Evolutionary conservation across 2,888 invertebrate genomes (phyloP).

Genomic region (Spisula solida): DNA sequence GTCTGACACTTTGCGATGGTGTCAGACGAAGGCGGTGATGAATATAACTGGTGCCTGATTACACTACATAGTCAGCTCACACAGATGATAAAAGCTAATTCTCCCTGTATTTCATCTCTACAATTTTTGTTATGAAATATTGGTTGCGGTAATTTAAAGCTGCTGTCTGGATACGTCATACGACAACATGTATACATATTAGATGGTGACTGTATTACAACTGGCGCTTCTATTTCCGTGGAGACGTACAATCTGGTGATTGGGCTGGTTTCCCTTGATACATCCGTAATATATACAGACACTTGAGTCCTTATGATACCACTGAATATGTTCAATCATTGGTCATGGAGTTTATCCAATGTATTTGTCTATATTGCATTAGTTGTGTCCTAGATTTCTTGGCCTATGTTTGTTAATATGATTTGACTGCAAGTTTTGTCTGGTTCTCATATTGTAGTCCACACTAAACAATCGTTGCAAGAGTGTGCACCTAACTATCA

Average conservation of each 20-base stretch:
- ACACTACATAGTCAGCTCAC: not conserved
- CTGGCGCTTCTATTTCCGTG: not conserved
- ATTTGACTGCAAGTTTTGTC: not conserved
- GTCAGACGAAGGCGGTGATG: not conserved
- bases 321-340: not conserved
- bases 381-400: not conserved
- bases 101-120: not conserved
- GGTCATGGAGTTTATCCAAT: not conserved
- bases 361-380: not conserved
- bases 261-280: not conserved
- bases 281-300: not conserved
- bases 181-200: not conserved
- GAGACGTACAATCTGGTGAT: not conserved
- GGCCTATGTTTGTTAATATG: not conserved
- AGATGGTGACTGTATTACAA: not conserved
- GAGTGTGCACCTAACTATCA: no score
- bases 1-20: not conserved
- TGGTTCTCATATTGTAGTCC: not conserved
- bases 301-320: not conserved
- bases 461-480: not conserved
- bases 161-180: not conserved
- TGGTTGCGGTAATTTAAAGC: not conserved
- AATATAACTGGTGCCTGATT: not conserved
- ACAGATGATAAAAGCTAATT: constrained; percentile 3
- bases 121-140: not conserved